Base-by-base conservation (phyloP, 2,113 vertebrate genomes). In the Trachemys scripta region DNA sequence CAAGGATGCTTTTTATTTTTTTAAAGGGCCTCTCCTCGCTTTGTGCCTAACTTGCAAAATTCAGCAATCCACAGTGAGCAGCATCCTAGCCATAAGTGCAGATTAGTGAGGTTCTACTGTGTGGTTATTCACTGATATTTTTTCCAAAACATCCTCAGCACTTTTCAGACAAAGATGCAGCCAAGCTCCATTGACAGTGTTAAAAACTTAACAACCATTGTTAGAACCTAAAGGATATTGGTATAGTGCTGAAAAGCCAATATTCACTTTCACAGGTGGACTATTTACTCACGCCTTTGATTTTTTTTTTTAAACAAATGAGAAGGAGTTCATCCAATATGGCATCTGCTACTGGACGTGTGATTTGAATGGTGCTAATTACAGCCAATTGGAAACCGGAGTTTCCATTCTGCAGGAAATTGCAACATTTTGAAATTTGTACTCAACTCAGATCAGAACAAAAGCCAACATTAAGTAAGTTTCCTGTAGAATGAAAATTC, bases 61-160 rank as follows among this genome's bases (percentile, higher is more conserved):
- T 22, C 29, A 38, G 35, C 35, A 9, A n/a, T 69, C n/a, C 82
- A 4, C 38, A 82, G 81, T 1, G 0, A 54, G 27, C 62, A 4
- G 27, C 54, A 5, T 25, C 6, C 2, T 5, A 16, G 16, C 0
- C 2, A 10, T 3, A 0, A 6, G 2, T 0, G 19, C 56, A 47
- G 42, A 45, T 85, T 29, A 49, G 57, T 22, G 16, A 42, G n/a
- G n/a, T 24, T 80, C 78, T 19, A 8, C n/a, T 2, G 19, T 80
- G 17, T 45, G 8, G 13, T 17, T 8, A 53, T 3, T 82, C 16
- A 9, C 13, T 14, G 62, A 69, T 14, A 2, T 1, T 20, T 16
- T 13, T 75, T 80, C 78, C 75, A 72, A 47, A 49, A 75, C 17
- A 4, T 0, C 1, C 47, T 3, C 8, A 75, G 47, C 10, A 8